Evolutionary conservation across 35 echinoderm and acorn worm genomes (phyloP), one percentile per base, ranked within the genome.

Genomic region (Heliocidaris tuberculata): DNA sequence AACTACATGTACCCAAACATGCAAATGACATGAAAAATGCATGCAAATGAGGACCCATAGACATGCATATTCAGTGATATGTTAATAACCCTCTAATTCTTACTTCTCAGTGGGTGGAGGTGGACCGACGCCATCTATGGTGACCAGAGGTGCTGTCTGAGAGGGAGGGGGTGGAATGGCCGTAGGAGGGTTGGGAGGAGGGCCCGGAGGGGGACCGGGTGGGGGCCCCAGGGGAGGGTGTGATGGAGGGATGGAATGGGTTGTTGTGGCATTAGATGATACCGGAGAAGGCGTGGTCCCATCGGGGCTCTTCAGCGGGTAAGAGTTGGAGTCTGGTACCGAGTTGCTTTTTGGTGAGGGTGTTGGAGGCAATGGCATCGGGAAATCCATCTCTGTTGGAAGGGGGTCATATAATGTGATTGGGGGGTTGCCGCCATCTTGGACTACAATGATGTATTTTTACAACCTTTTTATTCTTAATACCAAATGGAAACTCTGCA

Each of bases 361-460:
- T 48, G 91, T 31, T n/a, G 91, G 47, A 12, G 48, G 50, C 11
- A 30, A 48, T 48, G 50, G 50, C 91, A 27, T 59, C 29, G 91
- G 91, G 27, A 93, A 93, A 48, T 93, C 91, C 91, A 93, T 93
- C 50, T 93, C 91, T 93, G 91, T 93, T 21, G 47, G 47, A 27
- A 78, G 65, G 65, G 60, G 65, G 65, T 19, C 27, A 78, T 78
- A 78, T 78, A 78, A 78, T 19, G 17, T 71, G 61, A 71, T 71
- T 71, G 61, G 61, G 61, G 65, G 27, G 27, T 78, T 27, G 65
- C 27, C 7, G 65, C 65, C 17, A 78, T 24, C 65, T 78, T 78
- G 6, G 27, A 27, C 65, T 78, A 78, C 8, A 19, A n/a, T 27
- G 27, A 19, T 27, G 17, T n/a, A 17, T 7, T n/a, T 78, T n/a